Evolutionary conservation across 1,140 invertebrate species (phyloP).

Genomic region (Chlorops oryzae): DNA sequence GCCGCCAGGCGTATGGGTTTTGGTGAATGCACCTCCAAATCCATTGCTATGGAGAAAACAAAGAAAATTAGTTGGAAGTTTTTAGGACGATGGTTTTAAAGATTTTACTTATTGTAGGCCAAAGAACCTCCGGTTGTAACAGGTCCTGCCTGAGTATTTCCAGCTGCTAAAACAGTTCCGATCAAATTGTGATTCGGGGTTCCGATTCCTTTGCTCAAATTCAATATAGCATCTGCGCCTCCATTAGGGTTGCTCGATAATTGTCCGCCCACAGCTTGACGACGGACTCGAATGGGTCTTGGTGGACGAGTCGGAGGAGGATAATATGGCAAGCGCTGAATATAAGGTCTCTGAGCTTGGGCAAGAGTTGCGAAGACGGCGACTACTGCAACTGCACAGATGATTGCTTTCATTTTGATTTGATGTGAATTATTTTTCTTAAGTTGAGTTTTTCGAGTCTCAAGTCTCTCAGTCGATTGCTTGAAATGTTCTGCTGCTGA

Average conservation of each 20-base stretch:
- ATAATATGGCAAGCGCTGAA: no score
- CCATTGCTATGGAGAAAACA: slow-evolving; percentile 19
- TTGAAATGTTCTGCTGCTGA: no score
- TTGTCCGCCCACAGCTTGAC: slow-evolving; percentile 32
- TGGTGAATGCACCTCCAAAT: slow-evolving; percentile 23
- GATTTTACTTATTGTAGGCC: slow-evolving; percentile 33
- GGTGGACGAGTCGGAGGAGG: slow-evolving; percentile 14
- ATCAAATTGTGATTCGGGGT: slow-evolving; percentile 33
- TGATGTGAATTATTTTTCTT: no score
- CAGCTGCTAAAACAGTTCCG: slow-evolving; percentile 30
- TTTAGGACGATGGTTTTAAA: no score
- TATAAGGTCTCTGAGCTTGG: no score
- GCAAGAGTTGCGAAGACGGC: no score
- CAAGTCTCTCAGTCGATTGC: no score
- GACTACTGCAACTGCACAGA: no score
- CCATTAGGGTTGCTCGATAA: slow-evolving; percentile 31
- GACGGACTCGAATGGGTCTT: slow-evolving; percentile 25
- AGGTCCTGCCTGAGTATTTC: slow-evolving; percentile 26
- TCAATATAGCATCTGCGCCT: slow-evolving; percentile 27
- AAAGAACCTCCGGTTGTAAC: slow-evolving; percentile 19
- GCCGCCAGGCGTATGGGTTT: slow-evolving; percentile 24
- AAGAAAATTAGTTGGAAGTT: no score
- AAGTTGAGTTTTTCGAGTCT: no score
- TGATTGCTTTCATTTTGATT: no score
- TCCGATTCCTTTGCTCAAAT: slow-evolving; percentile 30